A percentile compares a stretch with the other conserved stretches of the same genome.
These are phyloP conservation scores for Sebastes alutus DNA, from an alignment of 2,797 vertebrate genomes.

Conservation along the genomic window DNA sequence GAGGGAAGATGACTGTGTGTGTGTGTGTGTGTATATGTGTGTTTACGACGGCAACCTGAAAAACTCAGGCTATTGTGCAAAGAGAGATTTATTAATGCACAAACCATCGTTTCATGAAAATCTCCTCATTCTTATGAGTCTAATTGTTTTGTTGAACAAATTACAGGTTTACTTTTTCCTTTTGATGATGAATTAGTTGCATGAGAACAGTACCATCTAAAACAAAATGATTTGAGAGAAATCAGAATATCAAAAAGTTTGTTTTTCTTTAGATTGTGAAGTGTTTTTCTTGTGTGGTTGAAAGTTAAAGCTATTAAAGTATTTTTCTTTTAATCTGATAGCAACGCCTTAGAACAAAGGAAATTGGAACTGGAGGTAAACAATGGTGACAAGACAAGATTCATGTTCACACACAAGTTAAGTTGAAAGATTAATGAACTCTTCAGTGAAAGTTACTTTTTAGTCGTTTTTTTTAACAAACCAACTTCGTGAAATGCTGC, in stretches of 20 bases:
- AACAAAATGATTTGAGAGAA: neutral
- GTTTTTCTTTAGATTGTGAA: neutral
- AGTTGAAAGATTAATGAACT: slow-evolving; percentile 1
- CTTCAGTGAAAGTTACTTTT: neutral
- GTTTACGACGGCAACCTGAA: neutral
- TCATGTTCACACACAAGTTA: neutral
- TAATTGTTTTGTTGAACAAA: neutral
- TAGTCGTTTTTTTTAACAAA: neutral
- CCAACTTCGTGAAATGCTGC: fast-evolving
- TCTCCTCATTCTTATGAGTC: neutral
- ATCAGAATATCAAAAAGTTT: neutral
- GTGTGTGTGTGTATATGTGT: neutral
- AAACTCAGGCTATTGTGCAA: neutral
- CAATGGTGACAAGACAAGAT: neutral
- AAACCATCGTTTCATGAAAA: neutral
- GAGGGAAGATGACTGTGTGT: neutral
- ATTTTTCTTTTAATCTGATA: neutral
- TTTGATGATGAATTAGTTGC: neutral
- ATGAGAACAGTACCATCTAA: neutral
- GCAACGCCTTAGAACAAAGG: neutral
- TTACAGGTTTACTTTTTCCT: neutral
- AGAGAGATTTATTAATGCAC: neutral
- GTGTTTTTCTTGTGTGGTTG: neutral
- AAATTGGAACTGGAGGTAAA: neutral
- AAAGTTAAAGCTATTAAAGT: neutral